Base-by-base conservation (phyloP, 1,140 invertebrate species). In the Rhizoglyphus robini region DNA sequence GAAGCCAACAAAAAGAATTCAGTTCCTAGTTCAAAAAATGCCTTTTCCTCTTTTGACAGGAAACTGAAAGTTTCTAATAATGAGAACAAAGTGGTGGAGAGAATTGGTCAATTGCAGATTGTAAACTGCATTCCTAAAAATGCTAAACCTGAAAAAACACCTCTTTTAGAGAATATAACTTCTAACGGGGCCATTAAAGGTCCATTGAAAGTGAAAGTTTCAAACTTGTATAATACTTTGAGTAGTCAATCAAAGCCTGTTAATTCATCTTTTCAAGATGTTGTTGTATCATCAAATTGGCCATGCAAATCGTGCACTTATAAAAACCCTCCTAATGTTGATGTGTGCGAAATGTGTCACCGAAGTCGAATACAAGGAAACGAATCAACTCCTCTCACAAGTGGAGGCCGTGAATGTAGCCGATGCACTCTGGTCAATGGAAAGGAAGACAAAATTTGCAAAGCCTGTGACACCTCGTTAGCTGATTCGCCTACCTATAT, bases 401-500 rank as follows among this genome's bases (percentile, higher is more conserved):
- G 85, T 32, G 86, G 86, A 0, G 86, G 86, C 0, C 80, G 83
- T 34, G 83, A 88, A 72, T 89, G 87, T 72, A 83, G 82, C 1
- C 77, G 82, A 32, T 89, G 87, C 74, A 89, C 86, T n/a, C 75
- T 73, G 60, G 70, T 73, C 23, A 88, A 89, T 74, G 80, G 82
- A 25, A 82, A 83, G 73, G 81, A 82, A 61, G 82, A 81, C 4
- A 77, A 76, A 30, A 73, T 72, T 4, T 88, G 87, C 72, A 82
- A 82, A 63, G 86, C 83, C 25, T 89, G 87, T 76, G 78, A 78
- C 18, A 75, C 77, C 25, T 83, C 81, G 73, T 77, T 88, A 27
- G 80, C 84, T 74, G 82, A 86, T 76, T 88, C 85, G 64, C 85
- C 86, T 38, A 88, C 85, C 60, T 88, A 87, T 72, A 86, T 86